phyloP scores from a whole-genome alignment of 2,888 invertebrate species.

The Drosophila anomalata region DNA sequence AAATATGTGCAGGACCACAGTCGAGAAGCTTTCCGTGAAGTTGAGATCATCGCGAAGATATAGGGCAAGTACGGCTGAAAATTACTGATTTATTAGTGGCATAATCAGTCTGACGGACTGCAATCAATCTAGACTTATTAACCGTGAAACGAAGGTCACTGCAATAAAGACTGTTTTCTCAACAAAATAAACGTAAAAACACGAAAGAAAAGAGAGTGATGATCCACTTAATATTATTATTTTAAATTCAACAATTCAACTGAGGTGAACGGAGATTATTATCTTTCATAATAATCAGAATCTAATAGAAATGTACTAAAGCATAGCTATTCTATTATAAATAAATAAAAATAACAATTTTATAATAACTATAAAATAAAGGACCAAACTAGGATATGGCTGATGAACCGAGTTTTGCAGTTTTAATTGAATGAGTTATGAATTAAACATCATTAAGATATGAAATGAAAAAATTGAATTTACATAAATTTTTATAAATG shows the following conservation, averaged over 20 bases:
- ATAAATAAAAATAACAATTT: too few relatives aligned
- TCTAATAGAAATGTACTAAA: too few relatives aligned
- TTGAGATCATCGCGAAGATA: conserved; percentile 86
- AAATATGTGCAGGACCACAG: conserved; percentile 86
- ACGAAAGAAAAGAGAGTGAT: neutral
- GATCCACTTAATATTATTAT: neutral
- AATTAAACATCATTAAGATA: too few relatives aligned
- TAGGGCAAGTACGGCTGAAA: conserved; percentile 87
- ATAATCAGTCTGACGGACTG: conserved; percentile 1
- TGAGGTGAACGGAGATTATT: neutral
- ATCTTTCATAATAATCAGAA: too few relatives aligned
- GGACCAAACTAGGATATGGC: too few relatives aligned
- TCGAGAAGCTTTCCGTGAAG: conserved; percentile 85
- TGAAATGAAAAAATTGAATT: too few relatives aligned
- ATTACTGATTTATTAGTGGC: conserved; percentile 8
- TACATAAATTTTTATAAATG: too few relatives aligned
- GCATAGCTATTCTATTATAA: too few relatives aligned
- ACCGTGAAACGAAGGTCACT: conserved; percentile 30
- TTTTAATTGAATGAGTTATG: too few relatives aligned
- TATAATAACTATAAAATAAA: too few relatives aligned
- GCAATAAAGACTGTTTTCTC: conserved; percentile 12
- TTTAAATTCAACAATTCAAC: neutral
- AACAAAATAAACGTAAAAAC: neutral
- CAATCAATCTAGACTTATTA: conserved; percentile 24
- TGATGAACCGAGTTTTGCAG: too few relatives aligned